Conservation (phyloP, 2,113 vertebrate species). For the Crotalus horridus region DNA sequence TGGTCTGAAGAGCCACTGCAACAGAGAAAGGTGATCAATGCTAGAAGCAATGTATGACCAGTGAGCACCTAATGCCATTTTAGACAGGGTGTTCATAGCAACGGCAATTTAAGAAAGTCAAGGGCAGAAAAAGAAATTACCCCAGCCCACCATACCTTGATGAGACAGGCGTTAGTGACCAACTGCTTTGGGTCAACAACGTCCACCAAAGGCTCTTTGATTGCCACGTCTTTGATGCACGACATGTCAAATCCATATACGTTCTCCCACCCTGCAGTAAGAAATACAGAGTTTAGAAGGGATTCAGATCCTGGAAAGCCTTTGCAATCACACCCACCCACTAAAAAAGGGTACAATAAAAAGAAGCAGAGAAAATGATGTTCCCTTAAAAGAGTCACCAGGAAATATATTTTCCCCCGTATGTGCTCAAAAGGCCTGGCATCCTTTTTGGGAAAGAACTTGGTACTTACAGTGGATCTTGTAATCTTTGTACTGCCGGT, state of each 20-base stretch:
- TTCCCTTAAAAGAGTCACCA: not conserved
- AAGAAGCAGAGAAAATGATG: not conserved
- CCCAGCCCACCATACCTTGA: constrained; percentile 74
- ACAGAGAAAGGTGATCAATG: not conserved
- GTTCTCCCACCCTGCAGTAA: constrained; percentile 87
- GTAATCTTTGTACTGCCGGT: constrained; percentile 92
- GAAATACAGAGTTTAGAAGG: not conserved
- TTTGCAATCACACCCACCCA: not conserved
- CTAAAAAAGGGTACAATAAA: not conserved
- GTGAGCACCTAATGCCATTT: not conserved
- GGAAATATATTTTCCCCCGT: not conserved
- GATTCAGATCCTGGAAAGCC: not conserved
- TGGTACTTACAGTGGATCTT: constrained; percentile 89
- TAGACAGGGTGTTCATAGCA: not conserved
- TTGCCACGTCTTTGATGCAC: constrained; percentile 91
- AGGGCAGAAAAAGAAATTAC: not conserved
- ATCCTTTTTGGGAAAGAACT: not conserved
- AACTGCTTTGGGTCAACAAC: constrained; percentile 93
- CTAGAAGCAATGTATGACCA: not conserved
- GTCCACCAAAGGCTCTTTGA: constrained; percentile 89
- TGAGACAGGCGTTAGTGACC: constrained; percentile 87
- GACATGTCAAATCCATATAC: constrained; percentile 95
- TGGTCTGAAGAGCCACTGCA: not conserved
- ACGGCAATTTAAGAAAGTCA: too few species aligned
- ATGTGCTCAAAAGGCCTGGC: not conserved